Percentiles rank a stretch among this genome's conserved stretches.
Evolutionary conservation across 2,888 invertebrate genomes (phyloP).

Genomic region (Leptopilina drosophilae): DNA sequence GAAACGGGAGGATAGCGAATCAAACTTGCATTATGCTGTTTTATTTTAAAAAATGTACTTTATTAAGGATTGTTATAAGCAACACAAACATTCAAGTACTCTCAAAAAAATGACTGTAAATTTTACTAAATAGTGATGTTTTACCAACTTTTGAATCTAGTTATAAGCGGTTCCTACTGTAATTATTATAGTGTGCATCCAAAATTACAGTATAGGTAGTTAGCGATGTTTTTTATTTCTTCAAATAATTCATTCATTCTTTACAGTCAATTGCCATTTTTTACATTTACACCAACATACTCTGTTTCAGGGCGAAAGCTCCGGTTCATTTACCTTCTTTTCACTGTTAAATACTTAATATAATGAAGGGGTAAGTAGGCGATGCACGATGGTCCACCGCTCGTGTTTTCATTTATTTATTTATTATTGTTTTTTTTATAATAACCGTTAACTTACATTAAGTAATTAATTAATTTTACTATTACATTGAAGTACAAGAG

Average conservation of each 20-base stretch:
- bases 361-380: slow-evolving; percentile 53
- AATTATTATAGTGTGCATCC: slow-evolving; percentile 38
- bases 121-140: too few species aligned
- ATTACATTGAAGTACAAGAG: slow-evolving; percentile 28
- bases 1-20: too few species aligned
- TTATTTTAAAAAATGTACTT: too few species aligned
- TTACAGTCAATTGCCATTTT: slow-evolving; percentile 46
- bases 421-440: slow-evolving; percentile 22
- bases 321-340: slow-evolving; percentile 39
- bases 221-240: slow-evolving; percentile 41
- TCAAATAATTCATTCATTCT: slow-evolving; percentile 43
- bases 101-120: too few species aligned
- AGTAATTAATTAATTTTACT: slow-evolving; percentile 36
- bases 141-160: too few species aligned
- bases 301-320: slow-evolving; percentile 19
- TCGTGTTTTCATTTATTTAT: slow-evolving; percentile 32
- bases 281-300: slow-evolving; percentile 40
- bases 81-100: too few species aligned
- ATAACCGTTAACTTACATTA: slow-evolving; percentile 34
- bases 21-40: too few species aligned
- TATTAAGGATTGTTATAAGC: too few species aligned
- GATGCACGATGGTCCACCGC: slow-evolving; percentile 55
- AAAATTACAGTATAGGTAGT: slow-evolving; percentile 46
- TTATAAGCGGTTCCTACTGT: slow-evolving; percentile 27
- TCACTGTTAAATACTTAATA: slow-evolving; percentile 52